These are phyloP conservation scores for Calypte anna DNA, from an alignment of 2,113 vertebrate species.

Conservation along the genomic window DNA sequence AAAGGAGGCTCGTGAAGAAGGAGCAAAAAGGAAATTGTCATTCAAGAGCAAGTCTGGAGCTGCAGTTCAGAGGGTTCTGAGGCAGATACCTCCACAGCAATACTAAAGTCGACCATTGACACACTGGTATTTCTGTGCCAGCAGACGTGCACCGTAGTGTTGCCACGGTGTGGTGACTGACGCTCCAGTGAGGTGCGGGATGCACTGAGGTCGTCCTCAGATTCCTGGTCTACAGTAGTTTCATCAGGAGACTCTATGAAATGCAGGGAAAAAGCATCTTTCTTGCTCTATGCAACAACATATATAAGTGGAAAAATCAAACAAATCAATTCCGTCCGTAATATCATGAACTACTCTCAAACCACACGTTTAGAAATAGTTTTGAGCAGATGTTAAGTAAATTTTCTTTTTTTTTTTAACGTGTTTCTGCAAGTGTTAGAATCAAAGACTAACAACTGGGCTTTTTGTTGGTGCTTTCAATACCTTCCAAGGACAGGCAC, in stretches of 20 bases:
- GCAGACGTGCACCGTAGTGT: slow-evolving; percentile 99
- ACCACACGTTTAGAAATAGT: background rate
- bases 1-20: background rate
- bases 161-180: slow-evolving; percentile 92
- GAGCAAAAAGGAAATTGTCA: slow-evolving; percentile 70
- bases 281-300: slow-evolving; percentile 66
- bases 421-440: background rate
- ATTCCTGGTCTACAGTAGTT: slow-evolving; percentile 89
- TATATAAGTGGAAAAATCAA: slow-evolving; percentile 55
- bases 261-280: slow-evolving; percentile 39
- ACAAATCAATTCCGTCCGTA: slow-evolving; percentile 23
- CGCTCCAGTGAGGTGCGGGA: slow-evolving; percentile 88
- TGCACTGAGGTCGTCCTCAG: slow-evolving; percentile 91
- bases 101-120: slow-evolving; percentile 98
- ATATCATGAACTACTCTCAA: background rate
- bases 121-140: slow-evolving; percentile 99
- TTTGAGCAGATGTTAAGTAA: background rate
- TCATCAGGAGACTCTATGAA: slow-evolving; percentile 90
- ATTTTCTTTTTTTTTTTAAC: background rate
- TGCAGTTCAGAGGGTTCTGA: slow-evolving; percentile 55
- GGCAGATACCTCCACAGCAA: slow-evolving; percentile 94
- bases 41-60: slow-evolving; percentile 50
- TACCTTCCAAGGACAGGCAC: slow-evolving; percentile 2
- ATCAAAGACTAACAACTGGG: background rate
- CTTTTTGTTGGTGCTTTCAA: background rate